A percentile compares a stretch with the other conserved stretches of the same genome.
These are phyloP conservation scores for Beaufortia kweichowensis DNA, from an alignment of 2,113 vertebrate genomes.

Conservation along the genomic window DNA sequence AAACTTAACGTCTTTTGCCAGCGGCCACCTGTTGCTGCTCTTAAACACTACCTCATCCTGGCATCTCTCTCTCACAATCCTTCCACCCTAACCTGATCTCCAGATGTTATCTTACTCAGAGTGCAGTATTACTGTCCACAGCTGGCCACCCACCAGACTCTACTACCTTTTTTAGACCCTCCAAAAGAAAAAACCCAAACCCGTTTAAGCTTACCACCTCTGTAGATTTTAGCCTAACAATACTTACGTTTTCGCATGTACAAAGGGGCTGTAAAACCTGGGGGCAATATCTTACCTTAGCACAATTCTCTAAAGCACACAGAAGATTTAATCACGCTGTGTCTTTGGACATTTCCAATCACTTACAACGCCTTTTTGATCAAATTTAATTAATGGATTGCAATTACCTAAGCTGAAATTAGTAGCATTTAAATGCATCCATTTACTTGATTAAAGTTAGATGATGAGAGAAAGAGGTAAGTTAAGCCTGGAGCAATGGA, in stretches of 20 bases:
- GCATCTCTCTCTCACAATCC: constrained; percentile 50
- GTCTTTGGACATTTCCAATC: constrained; percentile 64
- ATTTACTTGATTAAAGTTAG: constrained; percentile 82
- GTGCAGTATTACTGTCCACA: constrained; percentile 54
- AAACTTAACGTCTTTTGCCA: constrained; percentile 70
- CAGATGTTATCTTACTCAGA: constrained; percentile 67
- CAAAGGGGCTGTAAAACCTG: constrained; percentile 26
- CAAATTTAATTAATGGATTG: constrained; percentile 74
- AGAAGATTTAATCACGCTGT: constrained; percentile 38
- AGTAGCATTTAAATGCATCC: constrained; percentile 76
- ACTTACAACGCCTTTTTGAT: constrained; percentile 71
- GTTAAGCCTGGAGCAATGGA: constrained; percentile 66
- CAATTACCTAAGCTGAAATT: constrained; percentile 78
- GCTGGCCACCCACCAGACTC: constrained; percentile 48
- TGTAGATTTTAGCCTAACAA: constrained; percentile 16
- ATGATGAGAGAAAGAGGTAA: constrained; percentile 75
- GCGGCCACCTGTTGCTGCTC: constrained; percentile 77
- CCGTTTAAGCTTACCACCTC: constrained; percentile 19
- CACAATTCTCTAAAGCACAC: constrained; percentile 16
- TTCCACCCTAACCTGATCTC: constrained; percentile 42
- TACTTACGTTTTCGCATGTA: constrained; percentile 26
- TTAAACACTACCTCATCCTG: constrained; percentile 60
- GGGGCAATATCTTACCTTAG: constrained; percentile 44
- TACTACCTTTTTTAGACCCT: constrained; percentile 48
- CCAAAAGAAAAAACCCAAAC: neutral